phyloP scores from a whole-genome alignment of 2,113 vertebrate species.

The Nesospiza acunhae region DNA sequence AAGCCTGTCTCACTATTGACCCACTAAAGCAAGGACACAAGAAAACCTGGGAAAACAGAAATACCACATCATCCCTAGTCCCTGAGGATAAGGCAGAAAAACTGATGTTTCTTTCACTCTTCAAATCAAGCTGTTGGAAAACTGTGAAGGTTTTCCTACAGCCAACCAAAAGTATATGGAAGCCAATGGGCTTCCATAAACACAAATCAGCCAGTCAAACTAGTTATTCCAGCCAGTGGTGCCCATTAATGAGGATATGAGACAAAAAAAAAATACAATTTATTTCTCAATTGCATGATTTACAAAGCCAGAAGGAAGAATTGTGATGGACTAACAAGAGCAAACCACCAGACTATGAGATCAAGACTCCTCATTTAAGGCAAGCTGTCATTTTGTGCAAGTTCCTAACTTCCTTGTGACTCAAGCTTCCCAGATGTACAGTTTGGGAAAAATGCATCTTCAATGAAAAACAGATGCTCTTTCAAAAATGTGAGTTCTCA shows the following conservation, averaged over 20 bases:
- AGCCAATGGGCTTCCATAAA: not conserved
- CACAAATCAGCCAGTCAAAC: not conserved
- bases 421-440: conserved; percentile 68
- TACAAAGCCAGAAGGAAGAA: conserved; percentile 46
- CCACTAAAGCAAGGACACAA: not conserved
- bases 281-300: conserved; percentile 54
- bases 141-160: not conserved
- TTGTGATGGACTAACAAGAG: conserved; percentile 33
- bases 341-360: conserved; percentile 37
- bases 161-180: not conserved
- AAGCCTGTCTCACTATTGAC: not conserved
- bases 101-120: not conserved
- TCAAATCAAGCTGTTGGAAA: not conserved
- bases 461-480: conserved; percentile 68
- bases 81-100: not conserved
- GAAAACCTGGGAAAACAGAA: not conserved
- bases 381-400: conserved; percentile 12
- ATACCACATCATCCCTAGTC: not conserved
- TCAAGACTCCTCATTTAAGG: conserved; percentile 33
- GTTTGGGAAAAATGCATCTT: conserved; percentile 67
- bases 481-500: conserved; percentile 55
- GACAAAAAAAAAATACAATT: conserved; percentile 22
- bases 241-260: conserved; percentile 26
- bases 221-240: not conserved
- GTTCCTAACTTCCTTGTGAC: conserved; percentile 42